Evolutionary conservation across 1,140 invertebrate genomes (phyloP), one percentile per base, ranked within the genome.

Genomic region (Heliconius melpomene): DNA sequence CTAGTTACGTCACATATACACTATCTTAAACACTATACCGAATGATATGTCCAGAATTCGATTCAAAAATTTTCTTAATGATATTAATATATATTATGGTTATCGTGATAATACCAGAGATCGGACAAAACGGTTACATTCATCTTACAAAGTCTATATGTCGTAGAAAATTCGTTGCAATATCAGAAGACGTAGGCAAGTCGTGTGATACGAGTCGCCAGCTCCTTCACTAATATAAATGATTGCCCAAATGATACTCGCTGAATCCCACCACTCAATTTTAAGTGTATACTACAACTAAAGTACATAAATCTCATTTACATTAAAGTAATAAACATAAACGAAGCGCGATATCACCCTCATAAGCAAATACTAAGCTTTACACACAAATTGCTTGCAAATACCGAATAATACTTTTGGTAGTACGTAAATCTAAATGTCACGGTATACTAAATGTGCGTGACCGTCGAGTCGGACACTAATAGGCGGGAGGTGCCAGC

Each of bases 401-500:
- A 88, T 89, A 89, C 87, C 86, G 86, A 88, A 91, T 93, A 93
- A 93, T 93, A 94, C 91, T 94, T 93, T 94, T 92, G 91, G 91
- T 94, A 94, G 89, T 89, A 81, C 85, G 82, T 88, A 88, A 87
- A 89, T 77, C 88, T 91, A 91, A 90, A 89, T 77, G 83, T 86
- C 80, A 84, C 79, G 78, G 70, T 85, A 79, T 83, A 70, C 80
- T 57, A 82, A 85, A 79, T 78, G 52, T 74, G 76, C 79, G 77
- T 79, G 79, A 85, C 85, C 83, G 81, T 80, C 86, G 85, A 89
- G 88, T 82, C 89, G 87, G 87, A 90, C 88, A 86, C 91, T 94
- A 95, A 82, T 94, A 94, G 89, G 91, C 89, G 85, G 94, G 93
- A 75, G 94, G 92, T 75, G 94, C 94, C 88, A 95, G 91, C 90